Evolutionary conservation across 2,888 invertebrate genomes (phyloP), one percentile per base, ranked within the genome.

Genomic region (Lepidochrysops patricia): DNA sequence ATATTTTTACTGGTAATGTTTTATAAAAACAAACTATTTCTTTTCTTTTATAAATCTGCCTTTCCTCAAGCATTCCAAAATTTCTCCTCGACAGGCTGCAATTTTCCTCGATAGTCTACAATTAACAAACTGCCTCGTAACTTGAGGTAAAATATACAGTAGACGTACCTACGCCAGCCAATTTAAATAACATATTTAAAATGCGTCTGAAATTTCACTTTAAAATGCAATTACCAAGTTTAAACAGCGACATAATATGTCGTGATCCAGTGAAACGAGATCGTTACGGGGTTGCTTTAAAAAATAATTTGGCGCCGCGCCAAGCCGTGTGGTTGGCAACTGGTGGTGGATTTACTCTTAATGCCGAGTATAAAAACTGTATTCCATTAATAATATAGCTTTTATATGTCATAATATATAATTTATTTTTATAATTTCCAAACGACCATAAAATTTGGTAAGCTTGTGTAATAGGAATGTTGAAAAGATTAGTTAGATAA

Each of bases 281-380:
- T 72, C 72, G 74, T 79, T 80, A 73, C 72, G 71, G 67, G 73
- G 76, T 80, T 84, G 79, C 79, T 85, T 85, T 84, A 75, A 80
- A 64, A 85, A 86, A 86, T 86, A 83, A 86, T 85, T 85, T 87
- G 87, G 87, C 77, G 61, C 63, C 60, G 62, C 60, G 84, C 87
- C 88, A 88, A 74, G 65, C 69, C 69, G 69, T 70, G 71, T 65
- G 70, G 67, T 69, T 81, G 70, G 84, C 86, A 86, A 87, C 86
- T 85, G 81, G 85, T 87, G 84, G 85, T 73, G 75, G 80, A 76
- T 80, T 80, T 75, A 73, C 77, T 77, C 74, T 52, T 49, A 57
- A 61, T 57, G 61, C 52, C 29, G 57, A 35, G 57, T 61, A 57
- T 57, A 61, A 61, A 56, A 61, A 61, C 37, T 60, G 35, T 57